phyloP scores from a whole-genome alignment of 2,797 vertebrate genomes.

The Cyclura pinguis region DNA sequence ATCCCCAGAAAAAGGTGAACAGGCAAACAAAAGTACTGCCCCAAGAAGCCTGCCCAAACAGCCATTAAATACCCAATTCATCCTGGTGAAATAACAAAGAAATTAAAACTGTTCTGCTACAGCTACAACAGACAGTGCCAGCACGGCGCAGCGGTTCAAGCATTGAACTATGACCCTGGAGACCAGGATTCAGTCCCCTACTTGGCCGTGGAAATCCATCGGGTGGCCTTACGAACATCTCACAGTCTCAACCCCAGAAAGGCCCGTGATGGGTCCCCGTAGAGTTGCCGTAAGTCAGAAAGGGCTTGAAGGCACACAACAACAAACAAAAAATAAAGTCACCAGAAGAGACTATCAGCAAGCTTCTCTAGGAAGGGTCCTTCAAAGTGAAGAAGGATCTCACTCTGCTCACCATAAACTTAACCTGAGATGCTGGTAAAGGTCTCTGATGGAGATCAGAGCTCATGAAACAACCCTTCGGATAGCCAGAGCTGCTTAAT shows the following conservation, averaged over 20 bases:
- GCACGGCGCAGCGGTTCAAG: too few relatives aligned
- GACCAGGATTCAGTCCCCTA: too few relatives aligned
- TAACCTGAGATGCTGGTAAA: background rate
- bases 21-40: background rate
- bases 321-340: background rate
- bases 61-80: background rate
- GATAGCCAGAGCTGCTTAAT: background rate
- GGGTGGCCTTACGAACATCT: too few relatives aligned
- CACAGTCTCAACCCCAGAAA: too few relatives aligned
- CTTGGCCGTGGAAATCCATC: too few relatives aligned
- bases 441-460: background rate
- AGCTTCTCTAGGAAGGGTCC: background rate
- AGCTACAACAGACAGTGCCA: too few relatives aligned
- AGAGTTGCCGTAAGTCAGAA: too few relatives aligned
- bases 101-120: background rate
- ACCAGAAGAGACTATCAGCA: background rate
- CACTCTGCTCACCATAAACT: background rate
- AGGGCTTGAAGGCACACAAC: too few relatives aligned
- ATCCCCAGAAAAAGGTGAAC: background rate
- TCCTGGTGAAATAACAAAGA: background rate
- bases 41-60: background rate
- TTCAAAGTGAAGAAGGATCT: background rate
- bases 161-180: too few relatives aligned
- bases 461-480: background rate
- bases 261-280: too few relatives aligned